A percentile compares a stretch with the other conserved stretches of the same genome.
phyloP scores from a whole-genome alignment of 2,888 invertebrate genomes.

The Scelioninae gen. 1 region DNA sequence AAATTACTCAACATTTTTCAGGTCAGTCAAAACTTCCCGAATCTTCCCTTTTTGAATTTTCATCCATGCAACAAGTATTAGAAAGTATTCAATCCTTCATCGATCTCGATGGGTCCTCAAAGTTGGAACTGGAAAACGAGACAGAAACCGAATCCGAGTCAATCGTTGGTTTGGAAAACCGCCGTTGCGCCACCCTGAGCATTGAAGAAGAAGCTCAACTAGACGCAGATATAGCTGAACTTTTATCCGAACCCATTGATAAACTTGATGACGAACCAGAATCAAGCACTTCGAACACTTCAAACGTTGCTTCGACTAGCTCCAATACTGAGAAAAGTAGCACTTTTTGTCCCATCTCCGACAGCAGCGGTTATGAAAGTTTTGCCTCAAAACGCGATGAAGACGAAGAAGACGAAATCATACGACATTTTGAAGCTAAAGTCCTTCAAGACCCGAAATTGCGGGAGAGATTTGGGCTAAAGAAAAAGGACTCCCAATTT shows the following conservation, averaged over 20 bases:
- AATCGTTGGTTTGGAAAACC: constrained; percentile 10
- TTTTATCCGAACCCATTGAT: constrained; percentile 79
- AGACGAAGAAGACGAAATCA: constrained; percentile 54
- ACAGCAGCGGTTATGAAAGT: constrained; percentile 92
- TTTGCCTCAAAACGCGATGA: constrained; percentile 84
- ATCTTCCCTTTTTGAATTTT: constrained; percentile 57
- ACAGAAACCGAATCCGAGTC: constrained; percentile 4
- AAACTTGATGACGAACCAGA: constrained; percentile 55
- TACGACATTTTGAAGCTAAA: constrained; percentile 34
- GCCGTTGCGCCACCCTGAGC: constrained; percentile 69
- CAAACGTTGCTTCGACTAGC: constrained; percentile 45
- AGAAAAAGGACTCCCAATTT: constrained; percentile 33
- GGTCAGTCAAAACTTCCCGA: constrained; percentile 21
- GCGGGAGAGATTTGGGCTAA: not conserved
- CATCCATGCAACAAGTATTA: constrained; percentile 75
- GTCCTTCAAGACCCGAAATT: constrained; percentile 10
- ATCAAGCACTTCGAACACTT: constrained; percentile 46
- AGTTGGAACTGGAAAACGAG: constrained; percentile 35
- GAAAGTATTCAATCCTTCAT: constrained; percentile 78
- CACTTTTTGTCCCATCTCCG: constrained; percentile 87
- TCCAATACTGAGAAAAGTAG: constrained; percentile 77
- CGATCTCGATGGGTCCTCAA: constrained; percentile 66
- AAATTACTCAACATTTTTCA: no score
- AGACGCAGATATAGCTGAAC: constrained; percentile 81
- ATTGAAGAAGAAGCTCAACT: constrained; percentile 78